Evolutionary conservation across 2,113 vertebrate genomes (phyloP).

Genomic region (Cephalopterus ornatus): DNA sequence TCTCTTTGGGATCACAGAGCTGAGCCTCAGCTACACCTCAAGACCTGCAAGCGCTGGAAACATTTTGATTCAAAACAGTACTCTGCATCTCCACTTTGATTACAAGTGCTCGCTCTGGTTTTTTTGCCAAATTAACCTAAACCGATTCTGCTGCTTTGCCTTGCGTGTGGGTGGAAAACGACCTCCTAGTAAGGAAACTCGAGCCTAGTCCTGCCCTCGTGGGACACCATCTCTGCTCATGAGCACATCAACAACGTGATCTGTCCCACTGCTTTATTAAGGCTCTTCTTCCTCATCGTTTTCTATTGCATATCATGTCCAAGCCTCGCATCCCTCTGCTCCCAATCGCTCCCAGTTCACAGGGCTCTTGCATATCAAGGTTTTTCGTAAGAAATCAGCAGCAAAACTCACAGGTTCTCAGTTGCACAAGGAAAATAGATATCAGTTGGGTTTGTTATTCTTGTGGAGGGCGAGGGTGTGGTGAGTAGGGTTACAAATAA

Average conservation of each 20-base stretch:
- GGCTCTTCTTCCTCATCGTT: slow-evolving; percentile 40
- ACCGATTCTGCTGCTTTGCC: background rate
- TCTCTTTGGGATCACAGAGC: background rate
- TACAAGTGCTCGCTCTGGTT: background rate
- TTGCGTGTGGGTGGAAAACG: background rate
- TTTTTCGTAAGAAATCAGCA: slow-evolving; percentile 69
- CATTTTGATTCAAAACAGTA: background rate
- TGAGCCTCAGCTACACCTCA: background rate
- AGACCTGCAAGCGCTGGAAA: background rate
- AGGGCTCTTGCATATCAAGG: slow-evolving; percentile 69
- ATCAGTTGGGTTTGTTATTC: background rate
- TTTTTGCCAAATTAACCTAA: background rate
- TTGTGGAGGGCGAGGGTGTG: slow-evolving; percentile 10
- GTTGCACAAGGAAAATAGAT: slow-evolving; percentile 70
- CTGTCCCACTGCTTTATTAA: slow-evolving; percentile 13
- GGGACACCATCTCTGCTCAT: background rate
- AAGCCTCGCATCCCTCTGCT: slow-evolving; percentile 53
- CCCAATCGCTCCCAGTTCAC: slow-evolving; percentile 58
- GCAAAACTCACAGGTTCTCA: slow-evolving; percentile 70
- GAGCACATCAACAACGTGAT: background rate
- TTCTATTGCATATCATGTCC: slow-evolving; percentile 1
- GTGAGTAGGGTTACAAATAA: slow-evolving; percentile 59
- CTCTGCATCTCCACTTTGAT: background rate
- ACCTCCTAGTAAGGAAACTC: background rate
- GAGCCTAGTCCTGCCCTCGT: slow-evolving; percentile 17